These are phyloP conservation scores for Xiphophorus maculatus DNA, from an alignment of 2,113 vertebrate species.

Conservation along the genomic window DNA sequence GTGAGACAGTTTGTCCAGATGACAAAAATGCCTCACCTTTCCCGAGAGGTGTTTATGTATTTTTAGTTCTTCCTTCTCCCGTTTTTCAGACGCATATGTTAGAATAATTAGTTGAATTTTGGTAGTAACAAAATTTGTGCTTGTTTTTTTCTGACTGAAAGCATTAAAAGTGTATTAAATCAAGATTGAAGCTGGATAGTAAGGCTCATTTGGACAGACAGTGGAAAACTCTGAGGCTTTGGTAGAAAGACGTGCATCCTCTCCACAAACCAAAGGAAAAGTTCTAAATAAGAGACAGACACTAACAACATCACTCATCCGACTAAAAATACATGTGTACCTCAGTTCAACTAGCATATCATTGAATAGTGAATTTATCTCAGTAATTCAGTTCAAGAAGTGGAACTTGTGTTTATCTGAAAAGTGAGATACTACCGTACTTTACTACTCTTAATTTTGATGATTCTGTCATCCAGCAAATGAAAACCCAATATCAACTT, in stretches of 20 bases:
- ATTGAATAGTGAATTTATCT: not conserved
- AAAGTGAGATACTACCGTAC: not conserved
- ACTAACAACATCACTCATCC: constrained; percentile 36
- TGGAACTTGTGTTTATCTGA: not conserved
- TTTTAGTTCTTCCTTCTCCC: not conserved
- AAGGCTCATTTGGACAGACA: not conserved
- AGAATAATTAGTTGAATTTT: not conserved
- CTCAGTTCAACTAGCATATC: not conserved
- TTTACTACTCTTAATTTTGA: too few relatives aligned
- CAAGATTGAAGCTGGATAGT: not conserved
- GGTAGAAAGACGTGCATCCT: constrained; percentile 37
- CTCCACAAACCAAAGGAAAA: not conserved
- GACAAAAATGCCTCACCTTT: not conserved
- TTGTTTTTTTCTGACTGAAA: not conserved
- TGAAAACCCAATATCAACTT: not conserved
- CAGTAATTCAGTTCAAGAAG: not conserved
- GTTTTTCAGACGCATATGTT: not conserved
- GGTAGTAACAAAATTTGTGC: not conserved
- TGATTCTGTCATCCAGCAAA: not conserved
- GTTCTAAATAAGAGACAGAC: not conserved
- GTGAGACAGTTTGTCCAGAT: constrained; percentile 11
- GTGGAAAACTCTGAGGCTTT: constrained; percentile 11
- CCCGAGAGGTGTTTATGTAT: not conserved
- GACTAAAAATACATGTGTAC: not conserved
- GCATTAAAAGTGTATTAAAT: not conserved